Percentiles rank a stretch among this genome's conserved stretches.
Evolutionary conservation across 2,797 vertebrate genomes (phyloP).

Genomic region (Parambassis ranga): DNA sequence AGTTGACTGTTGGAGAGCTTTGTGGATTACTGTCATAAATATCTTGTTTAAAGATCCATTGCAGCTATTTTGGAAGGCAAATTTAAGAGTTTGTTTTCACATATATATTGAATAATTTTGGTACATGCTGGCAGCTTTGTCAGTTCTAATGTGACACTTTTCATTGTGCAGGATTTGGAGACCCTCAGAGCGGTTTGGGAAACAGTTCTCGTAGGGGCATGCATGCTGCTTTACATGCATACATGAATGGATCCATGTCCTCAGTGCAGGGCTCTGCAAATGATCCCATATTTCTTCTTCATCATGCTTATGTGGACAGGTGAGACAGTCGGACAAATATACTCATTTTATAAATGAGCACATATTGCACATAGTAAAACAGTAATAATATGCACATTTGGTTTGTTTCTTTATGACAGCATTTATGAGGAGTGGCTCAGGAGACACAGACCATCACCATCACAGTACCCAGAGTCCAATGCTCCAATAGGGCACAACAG

Average conservation of each 20-base stretch:
- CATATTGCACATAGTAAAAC: background rate
- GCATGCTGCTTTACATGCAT: slow-evolving; percentile 92
- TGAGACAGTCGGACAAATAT: slow-evolving; percentile 48
- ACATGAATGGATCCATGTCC: slow-evolving; percentile 96
- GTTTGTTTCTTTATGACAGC: slow-evolving; percentile 62
- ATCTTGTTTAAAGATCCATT: background rate
- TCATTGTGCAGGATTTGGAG: slow-evolving; percentile 84
- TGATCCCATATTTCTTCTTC: slow-evolving; percentile 92
- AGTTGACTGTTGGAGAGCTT: background rate
- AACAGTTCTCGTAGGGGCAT: slow-evolving; percentile 80
- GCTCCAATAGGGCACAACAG: slow-evolving; percentile 93
- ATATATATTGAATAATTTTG: no score
- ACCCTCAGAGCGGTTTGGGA: slow-evolving; percentile 84
- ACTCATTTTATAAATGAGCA: no score
- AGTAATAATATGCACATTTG: background rate
- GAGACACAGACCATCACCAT: slow-evolving; percentile 83
- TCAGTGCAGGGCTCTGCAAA: slow-evolving; percentile 93
- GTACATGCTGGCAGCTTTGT: background rate
- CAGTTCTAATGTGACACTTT: background rate
- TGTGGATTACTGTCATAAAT: background rate
- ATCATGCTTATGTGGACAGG: slow-evolving; percentile 95
- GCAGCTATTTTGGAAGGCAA: no score
- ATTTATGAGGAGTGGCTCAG: slow-evolving; percentile 94
- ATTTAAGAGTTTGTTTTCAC: no score
- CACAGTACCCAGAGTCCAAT: slow-evolving; percentile 86